These are phyloP conservation scores for Eumeta japonica DNA, from an alignment of 1,140 invertebrate genomes.

Conservation along the genomic window DNA sequence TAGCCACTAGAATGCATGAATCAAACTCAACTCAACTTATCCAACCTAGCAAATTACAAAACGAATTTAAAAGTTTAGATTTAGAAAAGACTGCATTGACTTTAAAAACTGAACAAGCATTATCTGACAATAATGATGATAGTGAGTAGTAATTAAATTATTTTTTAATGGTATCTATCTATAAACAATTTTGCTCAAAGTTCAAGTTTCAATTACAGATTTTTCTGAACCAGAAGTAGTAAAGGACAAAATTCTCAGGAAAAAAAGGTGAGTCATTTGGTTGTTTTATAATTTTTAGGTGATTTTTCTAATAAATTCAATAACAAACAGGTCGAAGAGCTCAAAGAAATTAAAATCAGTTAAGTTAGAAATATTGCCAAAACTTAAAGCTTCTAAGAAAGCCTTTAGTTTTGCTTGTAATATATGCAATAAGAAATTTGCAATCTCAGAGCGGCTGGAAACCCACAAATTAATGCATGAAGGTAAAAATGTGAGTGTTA, in stretches of 20 bases:
- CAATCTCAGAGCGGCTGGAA: constrained; percentile 24
- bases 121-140: constrained; percentile 6
- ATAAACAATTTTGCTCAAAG: too few species aligned
- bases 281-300: constrained; percentile 1
- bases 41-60: constrained; percentile 2
- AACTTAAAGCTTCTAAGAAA: too few species aligned
- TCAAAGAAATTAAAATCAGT: too few species aligned
- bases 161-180: too few species aligned
- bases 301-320: too few species aligned
- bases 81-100: constrained; percentile 10
- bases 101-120: constrained; percentile 15
- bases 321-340: too few species aligned
- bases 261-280: neutral
- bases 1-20: constrained; percentile 4
- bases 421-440: constrained; percentile 34
- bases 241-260: constrained; percentile 1
- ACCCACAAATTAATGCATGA: constrained; percentile 32
- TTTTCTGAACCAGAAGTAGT: constrained; percentile 7
- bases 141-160: too few species aligned
- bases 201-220: too few species aligned
- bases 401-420: constrained; percentile 26
- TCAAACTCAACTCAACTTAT: constrained; percentile 8
- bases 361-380: too few species aligned
- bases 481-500: constrained; percentile 18
- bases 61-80: constrained; percentile 10